Evolutionary conservation across 2,888 invertebrate species (phyloP), one percentile per base, ranked within the genome.

Genomic region (Linyphia triangularis): DNA sequence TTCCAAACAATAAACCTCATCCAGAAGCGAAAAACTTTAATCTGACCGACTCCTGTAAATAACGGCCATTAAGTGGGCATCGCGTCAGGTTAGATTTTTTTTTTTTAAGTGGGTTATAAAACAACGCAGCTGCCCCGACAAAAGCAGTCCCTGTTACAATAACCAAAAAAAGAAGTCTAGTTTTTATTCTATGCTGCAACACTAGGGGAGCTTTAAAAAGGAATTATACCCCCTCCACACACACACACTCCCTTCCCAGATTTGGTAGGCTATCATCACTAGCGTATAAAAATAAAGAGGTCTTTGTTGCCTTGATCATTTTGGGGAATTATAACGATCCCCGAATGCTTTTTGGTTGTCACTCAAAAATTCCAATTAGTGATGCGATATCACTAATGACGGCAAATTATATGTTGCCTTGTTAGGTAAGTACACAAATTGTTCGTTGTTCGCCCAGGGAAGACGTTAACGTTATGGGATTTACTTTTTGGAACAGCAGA

Each of bases 11-110:
- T 63, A 40, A 77, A 70, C 26, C 22, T 65, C 10, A 6, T n/a
- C 2, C 10, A 0, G 28, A 51, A 72, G 28, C n/a, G 26, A 63
- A 40, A 63, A 63, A 61, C 40, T 61, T 77, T 63, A 37, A 77
- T 77, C 77, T 77, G 24, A 16, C 77, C 77, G 77, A 33, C 77
- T 73, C 59, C 40, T 77, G 37, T 77, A 77, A 77, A 63, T 61
- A 77, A 61, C 22, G 63, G 57, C 73, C 30, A 73, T 59, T 59
- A 59, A 57, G 33, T 22, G 16, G 33, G 19, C 57, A 30, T 59
- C 73, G 30, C 22, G 57, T 33, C 63, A 77, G 33, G 40, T 61
- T 30, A 30, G 13, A 1, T 51, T 30, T 65, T 40, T 22, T 75
- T 61, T 33, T 24, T 63, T 77, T 77, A 63, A 77, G 77, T 77